phyloP scores from a whole-genome alignment of 2,113 vertebrate genomes.

The Callithrix jacchus region DNA sequence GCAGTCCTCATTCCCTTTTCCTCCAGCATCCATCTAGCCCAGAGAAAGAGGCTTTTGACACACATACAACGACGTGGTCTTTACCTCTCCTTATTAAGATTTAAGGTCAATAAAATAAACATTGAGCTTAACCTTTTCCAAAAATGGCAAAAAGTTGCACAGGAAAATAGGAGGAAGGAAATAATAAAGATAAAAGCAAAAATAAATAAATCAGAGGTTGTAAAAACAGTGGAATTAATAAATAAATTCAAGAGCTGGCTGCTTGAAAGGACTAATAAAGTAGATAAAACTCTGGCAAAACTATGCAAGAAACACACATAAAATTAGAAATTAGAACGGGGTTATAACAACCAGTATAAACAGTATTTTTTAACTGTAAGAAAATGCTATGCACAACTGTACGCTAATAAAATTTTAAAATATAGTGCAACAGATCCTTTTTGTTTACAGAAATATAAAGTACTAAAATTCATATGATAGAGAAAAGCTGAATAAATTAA shows the following conservation, averaged over 20 bases:
- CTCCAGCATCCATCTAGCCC: background rate
- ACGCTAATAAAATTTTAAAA: constrained; percentile 51
- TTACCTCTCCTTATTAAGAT: constrained; percentile 45
- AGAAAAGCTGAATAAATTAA: constrained; percentile 59
- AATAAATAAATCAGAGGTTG: constrained; percentile 56
- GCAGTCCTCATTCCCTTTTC: background rate
- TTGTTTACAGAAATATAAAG: constrained; percentile 44
- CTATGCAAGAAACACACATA: constrained; percentile 61
- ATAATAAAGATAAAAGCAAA: constrained; percentile 70
- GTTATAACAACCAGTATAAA: constrained; percentile 54
- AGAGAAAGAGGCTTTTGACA: constrained; percentile 28
- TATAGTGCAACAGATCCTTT: background rate
- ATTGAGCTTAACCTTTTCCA: constrained; percentile 31
- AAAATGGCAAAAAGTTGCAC: constrained; percentile 38
- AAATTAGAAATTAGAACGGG: constrained; percentile 60
- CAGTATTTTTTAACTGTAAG: constrained; percentile 59
- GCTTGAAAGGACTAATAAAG: constrained; percentile 67
- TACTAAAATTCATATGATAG: constrained; percentile 35
- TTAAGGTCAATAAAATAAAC: constrained; percentile 41
- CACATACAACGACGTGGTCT: background rate
- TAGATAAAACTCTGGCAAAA: constrained; percentile 61
- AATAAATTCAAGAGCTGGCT: constrained; percentile 59
- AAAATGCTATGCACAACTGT: constrained; percentile 28
- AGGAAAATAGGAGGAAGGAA: constrained; percentile 56
- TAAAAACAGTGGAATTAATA: constrained; percentile 68